These are phyloP conservation scores for Cremastinae sp. DNA, from an alignment of 2,888 invertebrate species.

Conservation along the genomic window DNA sequence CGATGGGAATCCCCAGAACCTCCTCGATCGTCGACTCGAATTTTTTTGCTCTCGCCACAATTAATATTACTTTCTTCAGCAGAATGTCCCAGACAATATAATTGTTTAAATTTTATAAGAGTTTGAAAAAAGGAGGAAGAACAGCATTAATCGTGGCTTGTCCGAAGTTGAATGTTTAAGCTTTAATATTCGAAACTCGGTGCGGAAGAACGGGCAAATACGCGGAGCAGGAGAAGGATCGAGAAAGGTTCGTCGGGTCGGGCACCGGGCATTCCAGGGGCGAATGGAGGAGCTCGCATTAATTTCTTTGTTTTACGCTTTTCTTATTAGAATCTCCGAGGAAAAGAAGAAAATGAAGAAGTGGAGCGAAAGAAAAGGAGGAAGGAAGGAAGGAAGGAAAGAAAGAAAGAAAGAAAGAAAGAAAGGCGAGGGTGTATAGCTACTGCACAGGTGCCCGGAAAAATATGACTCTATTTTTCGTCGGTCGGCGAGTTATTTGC, in stretches of 20 bases:
- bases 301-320: conserved; percentile 73
- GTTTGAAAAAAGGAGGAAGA: not conserved
- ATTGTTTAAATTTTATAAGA: too few species aligned
- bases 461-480: conserved; percentile 75
- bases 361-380: not conserved
- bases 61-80: too few species aligned
- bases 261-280: conserved; percentile 16
- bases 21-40: too few species aligned
- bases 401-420: conserved; percentile 28
- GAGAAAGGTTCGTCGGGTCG: conserved; percentile 43
- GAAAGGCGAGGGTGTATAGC: conserved; percentile 63
- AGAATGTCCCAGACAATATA: too few species aligned
- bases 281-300: conserved; percentile 65
- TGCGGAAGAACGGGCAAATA: not conserved
- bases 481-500: conserved; percentile 71
- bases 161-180: conserved; percentile 2
- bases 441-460: conserved; percentile 70
- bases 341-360: conserved; percentile 48
- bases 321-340: conserved; percentile 74
- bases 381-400: conserved; percentile 7
- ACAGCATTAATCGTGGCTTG: not conserved
- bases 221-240: conserved; percentile 6
- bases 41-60: too few species aligned
- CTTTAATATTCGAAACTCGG: conserved; percentile 1
- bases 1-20: too few species aligned